Evolutionary conservation across 2,888 invertebrate species (phyloP).

Genomic region (Choristoneura rosaceana): DNA sequence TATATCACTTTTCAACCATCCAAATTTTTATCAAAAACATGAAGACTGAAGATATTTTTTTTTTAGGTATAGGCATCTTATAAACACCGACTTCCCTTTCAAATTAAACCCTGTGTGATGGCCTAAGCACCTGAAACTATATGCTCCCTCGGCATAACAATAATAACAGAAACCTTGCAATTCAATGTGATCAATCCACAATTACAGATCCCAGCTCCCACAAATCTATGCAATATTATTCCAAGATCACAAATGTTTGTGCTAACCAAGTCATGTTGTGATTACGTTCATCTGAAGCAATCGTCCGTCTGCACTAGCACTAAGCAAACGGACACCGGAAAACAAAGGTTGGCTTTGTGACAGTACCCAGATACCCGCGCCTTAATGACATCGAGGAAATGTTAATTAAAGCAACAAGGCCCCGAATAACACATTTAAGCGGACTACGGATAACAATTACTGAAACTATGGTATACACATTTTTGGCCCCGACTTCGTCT

Average conservation of each 20-base stretch:
- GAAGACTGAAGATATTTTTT: too few relatives aligned
- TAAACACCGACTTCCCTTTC: too few relatives aligned
- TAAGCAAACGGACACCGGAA: slow-evolving; percentile 47
- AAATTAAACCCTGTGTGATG: too few relatives aligned
- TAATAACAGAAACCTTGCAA: too few relatives aligned
- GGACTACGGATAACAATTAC: slow-evolving; percentile 53
- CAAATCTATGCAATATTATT: slow-evolving; percentile 4
- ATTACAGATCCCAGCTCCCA: background rate
- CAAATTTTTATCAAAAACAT: too few relatives aligned
- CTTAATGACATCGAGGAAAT: slow-evolving; percentile 79
- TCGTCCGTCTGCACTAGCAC: slow-evolving; percentile 22
- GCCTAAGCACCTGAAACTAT: too few relatives aligned
- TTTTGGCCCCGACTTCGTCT: too few relatives aligned
- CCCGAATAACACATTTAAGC: slow-evolving; percentile 66
- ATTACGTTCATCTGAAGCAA: slow-evolving; percentile 14
- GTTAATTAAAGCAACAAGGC: slow-evolving; percentile 78
- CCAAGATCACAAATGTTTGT: slow-evolving; percentile 9
- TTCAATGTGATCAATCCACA: background rate
- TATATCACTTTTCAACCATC: too few relatives aligned
- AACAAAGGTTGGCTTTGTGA: slow-evolving; percentile 74
- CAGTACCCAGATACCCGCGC: slow-evolving; percentile 57
- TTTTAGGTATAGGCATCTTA: too few relatives aligned
- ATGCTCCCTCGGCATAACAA: too few relatives aligned
- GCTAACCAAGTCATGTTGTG: background rate
- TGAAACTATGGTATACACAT: slow-evolving; percentile 26